Evolutionary conservation across 2,797 vertebrate species (phyloP).

Genomic region (Synanceia verrucosa): DNA sequence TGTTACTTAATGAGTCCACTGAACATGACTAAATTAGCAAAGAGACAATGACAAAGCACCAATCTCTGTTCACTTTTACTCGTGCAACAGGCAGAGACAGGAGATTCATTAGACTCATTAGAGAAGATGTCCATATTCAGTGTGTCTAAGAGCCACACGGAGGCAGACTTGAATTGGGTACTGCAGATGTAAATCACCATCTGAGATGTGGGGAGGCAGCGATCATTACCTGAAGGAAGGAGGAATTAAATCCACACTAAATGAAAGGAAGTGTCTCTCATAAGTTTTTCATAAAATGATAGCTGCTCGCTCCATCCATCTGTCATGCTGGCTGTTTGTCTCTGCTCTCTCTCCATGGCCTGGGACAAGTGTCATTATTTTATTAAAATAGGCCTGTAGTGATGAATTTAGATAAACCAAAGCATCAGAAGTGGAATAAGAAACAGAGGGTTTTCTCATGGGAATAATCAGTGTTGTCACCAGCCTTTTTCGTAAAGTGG

Average conservation of each 20-base stretch:
- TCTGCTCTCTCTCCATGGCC: neutral
- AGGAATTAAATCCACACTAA: conserved; percentile 54
- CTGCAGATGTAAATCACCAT: too few species aligned
- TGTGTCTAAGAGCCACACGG: neutral
- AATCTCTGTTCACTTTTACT: conserved; percentile 1
- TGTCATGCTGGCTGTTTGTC: neutral
- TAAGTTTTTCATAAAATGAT: too few species aligned
- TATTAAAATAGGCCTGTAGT: conserved; percentile 6
- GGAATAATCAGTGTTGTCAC: conserved; percentile 42
- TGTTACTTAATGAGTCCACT: neutral
- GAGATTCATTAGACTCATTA: neutral
- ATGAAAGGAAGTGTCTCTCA: conserved; percentile 20
- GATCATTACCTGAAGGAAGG: conserved; percentile 22
- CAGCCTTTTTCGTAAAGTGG: neutral
- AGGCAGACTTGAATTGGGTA: conserved; percentile 18
- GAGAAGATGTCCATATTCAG: neutral
- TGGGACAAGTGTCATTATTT: neutral
- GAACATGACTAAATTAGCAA: neutral
- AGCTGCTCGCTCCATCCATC: too few species aligned
- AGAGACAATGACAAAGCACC: neutral
- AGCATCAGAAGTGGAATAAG: neutral
- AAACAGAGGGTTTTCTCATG: conserved; percentile 31
- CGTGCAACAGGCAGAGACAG: conserved; percentile 2
- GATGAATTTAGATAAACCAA: conserved; percentile 2
- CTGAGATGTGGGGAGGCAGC: conserved; percentile 7